A percentile compares a stretch with the other conserved stretches of the same genome.
phyloP scores from a whole-genome alignment of 2,797 vertebrate genomes.

The Syngnathus rostellatus region DNA sequence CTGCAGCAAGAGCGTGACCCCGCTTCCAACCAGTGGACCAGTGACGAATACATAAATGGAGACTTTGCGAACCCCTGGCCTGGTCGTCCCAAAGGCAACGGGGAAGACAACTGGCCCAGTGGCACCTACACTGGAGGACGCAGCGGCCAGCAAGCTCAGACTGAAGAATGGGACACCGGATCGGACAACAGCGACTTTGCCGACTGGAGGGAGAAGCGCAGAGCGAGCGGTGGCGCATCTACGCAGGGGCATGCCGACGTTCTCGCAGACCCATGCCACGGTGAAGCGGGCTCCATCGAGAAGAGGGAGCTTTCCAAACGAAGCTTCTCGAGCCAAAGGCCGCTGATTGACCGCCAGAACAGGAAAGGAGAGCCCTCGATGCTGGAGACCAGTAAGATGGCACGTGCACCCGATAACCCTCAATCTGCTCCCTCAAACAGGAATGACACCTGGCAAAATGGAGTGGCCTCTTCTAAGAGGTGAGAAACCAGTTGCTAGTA shows the following conservation, averaged over 20 bases:
- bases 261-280: constrained; percentile 67
- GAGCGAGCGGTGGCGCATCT: constrained; percentile 41
- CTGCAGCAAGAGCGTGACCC: constrained; percentile 84
- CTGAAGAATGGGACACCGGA: constrained; percentile 94
- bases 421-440: constrained; percentile 55
- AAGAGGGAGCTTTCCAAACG: constrained; percentile 93
- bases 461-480: constrained; percentile 79
- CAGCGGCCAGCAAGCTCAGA: constrained; percentile 68
- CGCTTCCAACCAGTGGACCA: constrained; percentile 78
- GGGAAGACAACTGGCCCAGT: constrained; percentile 66
- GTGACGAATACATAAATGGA: constrained; percentile 77
- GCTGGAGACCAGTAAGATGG: constrained; percentile 74
- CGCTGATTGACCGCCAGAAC: constrained; percentile 86
- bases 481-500: constrained; percentile 41
- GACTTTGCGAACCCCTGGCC: constrained; percentile 79
- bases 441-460: constrained; percentile 82
- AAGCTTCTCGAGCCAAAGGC: constrained; percentile 96
- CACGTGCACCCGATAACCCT: constrained; percentile 67
- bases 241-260: constrained; percentile 53
- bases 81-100: constrained; percentile 64
- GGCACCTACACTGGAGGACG: constrained; percentile 59
- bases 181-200: constrained; percentile 94
- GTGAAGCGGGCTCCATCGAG: constrained; percentile 71
- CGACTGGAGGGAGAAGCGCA: constrained; percentile 80
- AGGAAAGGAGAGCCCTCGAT: constrained; percentile 81